Evolutionary conservation across 2,797 vertebrate genomes (phyloP).

Genomic region (Leptodactylus fallax): DNA sequence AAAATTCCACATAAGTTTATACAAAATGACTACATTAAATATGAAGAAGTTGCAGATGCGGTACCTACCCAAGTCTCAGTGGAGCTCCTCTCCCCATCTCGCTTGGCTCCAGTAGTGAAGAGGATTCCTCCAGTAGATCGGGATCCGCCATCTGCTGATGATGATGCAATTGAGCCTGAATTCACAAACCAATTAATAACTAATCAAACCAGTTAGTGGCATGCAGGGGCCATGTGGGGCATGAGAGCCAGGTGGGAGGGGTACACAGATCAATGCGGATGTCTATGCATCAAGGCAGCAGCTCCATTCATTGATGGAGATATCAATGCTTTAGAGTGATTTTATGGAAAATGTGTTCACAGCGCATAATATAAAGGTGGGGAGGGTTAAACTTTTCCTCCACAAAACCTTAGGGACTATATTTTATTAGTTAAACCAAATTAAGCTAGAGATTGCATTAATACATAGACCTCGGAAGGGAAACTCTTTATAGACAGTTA

Average conservation of each 20-base stretch:
- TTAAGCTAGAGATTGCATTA: slow-evolving; percentile 8
- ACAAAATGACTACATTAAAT: background rate
- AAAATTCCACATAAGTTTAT: background rate
- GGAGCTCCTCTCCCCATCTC: slow-evolving; percentile 86
- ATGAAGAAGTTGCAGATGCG: background rate
- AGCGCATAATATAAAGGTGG: background rate
- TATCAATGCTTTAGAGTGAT: no score
- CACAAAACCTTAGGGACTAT: background rate
- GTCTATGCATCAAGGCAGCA: slow-evolving; percentile 52
- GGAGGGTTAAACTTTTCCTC: no score
- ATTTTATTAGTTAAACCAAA: background rate
- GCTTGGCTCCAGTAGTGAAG: slow-evolving; percentile 87
- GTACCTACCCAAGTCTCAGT: slow-evolving; percentile 88
- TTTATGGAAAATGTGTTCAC: background rate
- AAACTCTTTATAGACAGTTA: slow-evolving; percentile 5
- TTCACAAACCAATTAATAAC: slow-evolving; percentile 87
- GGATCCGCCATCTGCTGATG: slow-evolving; percentile 98
- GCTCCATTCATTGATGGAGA: background rate
- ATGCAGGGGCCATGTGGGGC: slow-evolving; percentile 82
- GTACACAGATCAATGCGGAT: slow-evolving; percentile 28
- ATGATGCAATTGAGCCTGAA: slow-evolving; percentile 85
- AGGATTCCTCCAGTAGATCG: slow-evolving; percentile 93
- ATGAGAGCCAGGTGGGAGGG: slow-evolving; percentile 67
- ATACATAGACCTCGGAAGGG: slow-evolving; percentile 51
- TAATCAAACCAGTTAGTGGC: slow-evolving; percentile 87